phyloP scores from a whole-genome alignment of 2,888 invertebrate species.

The Allophyes oxyacanthae region DNA sequence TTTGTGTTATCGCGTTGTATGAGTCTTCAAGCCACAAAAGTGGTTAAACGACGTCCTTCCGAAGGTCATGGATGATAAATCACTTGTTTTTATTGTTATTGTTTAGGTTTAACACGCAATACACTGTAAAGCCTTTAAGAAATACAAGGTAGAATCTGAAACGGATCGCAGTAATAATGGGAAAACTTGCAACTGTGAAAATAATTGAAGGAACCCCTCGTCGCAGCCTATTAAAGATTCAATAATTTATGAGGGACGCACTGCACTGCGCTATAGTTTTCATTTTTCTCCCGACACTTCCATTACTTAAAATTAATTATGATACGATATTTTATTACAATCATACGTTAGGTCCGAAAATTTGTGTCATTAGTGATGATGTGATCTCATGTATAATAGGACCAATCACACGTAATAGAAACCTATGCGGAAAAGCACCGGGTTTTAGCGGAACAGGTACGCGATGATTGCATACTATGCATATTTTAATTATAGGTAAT shows the following conservation, averaged over 20 bases:
- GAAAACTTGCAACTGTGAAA: constrained; percentile 67
- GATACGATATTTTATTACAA: constrained; percentile 41
- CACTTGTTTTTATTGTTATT: constrained; percentile 43
- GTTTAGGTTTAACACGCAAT: constrained; percentile 33
- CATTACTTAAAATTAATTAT: constrained; percentile 63
- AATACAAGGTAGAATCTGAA: constrained; percentile 24
- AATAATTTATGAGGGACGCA: constrained; percentile 72
- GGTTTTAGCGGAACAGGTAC: constrained; percentile 29
- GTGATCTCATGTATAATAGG: constrained; percentile 47
- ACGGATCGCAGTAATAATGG: constrained; percentile 55
- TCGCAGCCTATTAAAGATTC: constrained; percentile 58
- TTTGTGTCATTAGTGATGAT: constrained; percentile 54
- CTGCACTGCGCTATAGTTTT: constrained; percentile 58
- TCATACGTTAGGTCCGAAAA: constrained; percentile 46
- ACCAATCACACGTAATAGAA: constrained; percentile 50
- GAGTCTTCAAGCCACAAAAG: constrained; percentile 35
- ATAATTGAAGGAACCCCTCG: constrained; percentile 51
- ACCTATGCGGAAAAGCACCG: constrained; percentile 68
- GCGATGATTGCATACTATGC: constrained; percentile 54
- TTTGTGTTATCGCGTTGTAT: constrained; percentile 26
- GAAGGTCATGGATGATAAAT: constrained; percentile 49
- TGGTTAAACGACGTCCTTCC: constrained; percentile 40
- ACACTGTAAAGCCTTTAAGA: constrained; percentile 13
- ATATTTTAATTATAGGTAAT: constrained; percentile 49
- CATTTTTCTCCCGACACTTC: constrained; percentile 63